Evolutionary conservation across 2,113 vertebrate genomes (phyloP).

Genomic region (Zeus faber): DNA sequence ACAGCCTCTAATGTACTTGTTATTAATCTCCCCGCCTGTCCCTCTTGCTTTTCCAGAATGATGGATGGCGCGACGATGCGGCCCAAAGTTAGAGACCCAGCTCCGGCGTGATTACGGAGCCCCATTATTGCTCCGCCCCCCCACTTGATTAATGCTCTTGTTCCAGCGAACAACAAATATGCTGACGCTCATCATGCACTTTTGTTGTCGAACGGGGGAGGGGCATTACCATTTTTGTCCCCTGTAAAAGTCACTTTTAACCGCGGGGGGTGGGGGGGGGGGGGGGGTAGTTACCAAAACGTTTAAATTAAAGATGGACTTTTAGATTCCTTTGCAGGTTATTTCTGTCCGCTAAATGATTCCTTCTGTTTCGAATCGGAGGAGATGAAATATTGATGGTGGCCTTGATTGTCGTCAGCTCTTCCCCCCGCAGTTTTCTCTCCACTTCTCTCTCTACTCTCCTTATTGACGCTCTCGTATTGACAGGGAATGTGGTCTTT

Average conservation of each 20-base stretch:
- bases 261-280: conserved; percentile 25
- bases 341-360: no score
- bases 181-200: conserved; percentile 66
- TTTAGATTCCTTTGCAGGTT: no score
- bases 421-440: no score
- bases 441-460: no score
- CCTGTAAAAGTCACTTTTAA: conserved; percentile 5
- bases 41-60: conserved; percentile 57
- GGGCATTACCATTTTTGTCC: not conserved
- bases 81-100: conserved; percentile 62
- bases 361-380: no score
- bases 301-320: no score
- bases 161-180: conserved; percentile 63
- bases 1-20: conserved; percentile 72
- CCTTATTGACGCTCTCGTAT: no score
- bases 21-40: conserved; percentile 68
- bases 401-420: no score
- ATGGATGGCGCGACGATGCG: conserved; percentile 62
- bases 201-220: conserved; percentile 48
- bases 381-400: no score
- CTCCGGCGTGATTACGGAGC: conserved; percentile 65
- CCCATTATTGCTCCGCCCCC: conserved; percentile 69
- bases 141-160: conserved; percentile 73
- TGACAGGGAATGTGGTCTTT: conserved; percentile 46
- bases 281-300: no score